Evolutionary conservation across 2,888 invertebrate genomes (phyloP).

Genomic region (Gryllus longicercus): DNA sequence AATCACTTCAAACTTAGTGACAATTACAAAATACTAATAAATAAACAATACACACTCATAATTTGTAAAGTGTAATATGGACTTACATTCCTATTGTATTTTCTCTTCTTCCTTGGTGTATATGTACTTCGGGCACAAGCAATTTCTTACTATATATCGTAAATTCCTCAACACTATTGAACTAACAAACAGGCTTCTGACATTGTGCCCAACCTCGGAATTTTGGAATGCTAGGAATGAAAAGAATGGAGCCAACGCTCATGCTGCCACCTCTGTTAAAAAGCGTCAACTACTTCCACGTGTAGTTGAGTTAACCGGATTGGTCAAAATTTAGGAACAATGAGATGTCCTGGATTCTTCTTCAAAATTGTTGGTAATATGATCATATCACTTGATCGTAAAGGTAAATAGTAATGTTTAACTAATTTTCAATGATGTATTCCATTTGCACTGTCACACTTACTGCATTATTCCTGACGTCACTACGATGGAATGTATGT

Average conservation of each 20-base stretch:
- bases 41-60: neutral
- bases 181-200: slow-evolving; percentile 35
- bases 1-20: neutral
- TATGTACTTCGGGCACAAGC: neutral
- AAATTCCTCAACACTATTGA: slow-evolving; percentile 34
- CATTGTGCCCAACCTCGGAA: slow-evolving; percentile 39
- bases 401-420: neutral
- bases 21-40: neutral
- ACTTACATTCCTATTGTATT: slow-evolving; percentile 28
- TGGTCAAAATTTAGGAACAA: neutral
- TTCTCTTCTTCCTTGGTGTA: neutral
- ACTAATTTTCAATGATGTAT: neutral
- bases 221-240: slow-evolving; percentile 40
- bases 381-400: too few relatives aligned
- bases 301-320: slow-evolving; percentile 19
- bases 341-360: neutral
- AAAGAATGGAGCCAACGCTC: slow-evolving; percentile 37
- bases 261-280: slow-evolving; percentile 34
- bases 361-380: too few relatives aligned
- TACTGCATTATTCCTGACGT: slow-evolving; percentile 22
- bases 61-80: slow-evolving; percentile 26
- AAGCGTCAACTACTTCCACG: slow-evolving; percentile 30
- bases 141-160: slow-evolving; percentile 4
- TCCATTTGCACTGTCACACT: slow-evolving; percentile 7
- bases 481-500: slow-evolving; percentile 27